A percentile compares a stretch with the other conserved stretches of the same genome.
Evolutionary conservation across 2,888 invertebrate genomes (phyloP).

Genomic region (Lithophane leautieri): DNA sequence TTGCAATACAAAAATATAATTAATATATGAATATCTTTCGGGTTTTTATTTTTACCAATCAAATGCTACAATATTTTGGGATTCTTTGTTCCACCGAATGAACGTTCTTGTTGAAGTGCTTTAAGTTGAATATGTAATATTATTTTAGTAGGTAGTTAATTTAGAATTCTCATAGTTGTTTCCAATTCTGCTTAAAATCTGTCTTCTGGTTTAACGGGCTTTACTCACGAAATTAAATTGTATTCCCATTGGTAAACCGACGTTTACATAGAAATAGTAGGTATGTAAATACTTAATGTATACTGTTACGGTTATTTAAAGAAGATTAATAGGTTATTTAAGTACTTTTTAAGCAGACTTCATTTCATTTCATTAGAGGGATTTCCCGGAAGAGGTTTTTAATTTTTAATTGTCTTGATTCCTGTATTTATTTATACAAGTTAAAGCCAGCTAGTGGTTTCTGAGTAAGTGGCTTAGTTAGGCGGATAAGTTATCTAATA

Average conservation of each 20-base stretch:
- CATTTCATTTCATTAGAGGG: too few relatives aligned
- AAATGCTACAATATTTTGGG: neutral
- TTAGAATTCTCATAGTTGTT: neutral
- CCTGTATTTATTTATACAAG: neutral
- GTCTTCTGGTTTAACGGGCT: neutral
- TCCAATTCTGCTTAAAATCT: neutral
- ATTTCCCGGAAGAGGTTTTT: neutral
- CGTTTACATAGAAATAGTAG: neutral
- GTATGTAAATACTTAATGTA: conserved; percentile 2
- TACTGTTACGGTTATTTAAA: conserved; percentile 2
- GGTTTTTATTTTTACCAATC: neutral
- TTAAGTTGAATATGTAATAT: too few relatives aligned
- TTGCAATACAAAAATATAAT: conserved; percentile 1
- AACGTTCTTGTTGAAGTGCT: too few relatives aligned
- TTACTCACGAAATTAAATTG: conserved; percentile 9
- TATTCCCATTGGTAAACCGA: conserved; percentile 3
- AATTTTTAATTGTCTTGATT: conserved; percentile 1
- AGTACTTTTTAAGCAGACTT: too few relatives aligned
- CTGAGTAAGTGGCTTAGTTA: neutral
- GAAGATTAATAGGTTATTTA: conserved; percentile 2
- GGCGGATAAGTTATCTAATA: too few relatives aligned
- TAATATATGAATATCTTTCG: neutral
- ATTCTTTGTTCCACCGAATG: conserved; percentile 4
- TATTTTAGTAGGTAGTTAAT: neutral
- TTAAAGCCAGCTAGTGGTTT: neutral